Evolutionary conservation across 2,888 invertebrate genomes (phyloP).

Genomic region (Agrochola litura): DNA sequence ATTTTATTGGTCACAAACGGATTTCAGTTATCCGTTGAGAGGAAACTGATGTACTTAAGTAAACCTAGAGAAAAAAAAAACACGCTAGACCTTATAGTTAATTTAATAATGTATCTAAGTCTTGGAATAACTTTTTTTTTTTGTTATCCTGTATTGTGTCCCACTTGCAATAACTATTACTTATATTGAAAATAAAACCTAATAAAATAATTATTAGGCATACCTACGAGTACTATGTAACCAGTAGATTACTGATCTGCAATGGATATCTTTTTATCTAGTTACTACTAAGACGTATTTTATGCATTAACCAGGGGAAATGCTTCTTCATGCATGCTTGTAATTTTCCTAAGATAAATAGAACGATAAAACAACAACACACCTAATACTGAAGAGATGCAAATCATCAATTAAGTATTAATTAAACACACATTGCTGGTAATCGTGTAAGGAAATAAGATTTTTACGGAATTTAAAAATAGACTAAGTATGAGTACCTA

Average conservation of each 20-base stretch:
- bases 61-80: background rate
- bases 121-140: background rate
- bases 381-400: background rate
- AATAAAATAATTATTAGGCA: background rate
- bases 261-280: background rate
- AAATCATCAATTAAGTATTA: background rate
- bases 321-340: background rate
- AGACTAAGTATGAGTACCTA: too few relatives aligned
- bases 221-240: too few relatives aligned
- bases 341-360: background rate
- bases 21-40: background rate
- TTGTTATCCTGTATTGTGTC: too few relatives aligned
- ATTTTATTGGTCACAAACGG: background rate
- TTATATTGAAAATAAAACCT: too few relatives aligned
- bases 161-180: too few relatives aligned
- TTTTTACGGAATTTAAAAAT: background rate
- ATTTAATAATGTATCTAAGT: background rate
- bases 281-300: background rate
- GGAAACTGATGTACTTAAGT: background rate
- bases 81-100: background rate
- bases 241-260: background rate
- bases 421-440: background rate
- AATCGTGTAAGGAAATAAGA: conserved; percentile 5
- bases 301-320: background rate
- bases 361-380: background rate